These are phyloP conservation scores for Cerceris ruficornis DNA, from an alignment of 2,888 invertebrate genomes.

Conservation along the genomic window DNA sequence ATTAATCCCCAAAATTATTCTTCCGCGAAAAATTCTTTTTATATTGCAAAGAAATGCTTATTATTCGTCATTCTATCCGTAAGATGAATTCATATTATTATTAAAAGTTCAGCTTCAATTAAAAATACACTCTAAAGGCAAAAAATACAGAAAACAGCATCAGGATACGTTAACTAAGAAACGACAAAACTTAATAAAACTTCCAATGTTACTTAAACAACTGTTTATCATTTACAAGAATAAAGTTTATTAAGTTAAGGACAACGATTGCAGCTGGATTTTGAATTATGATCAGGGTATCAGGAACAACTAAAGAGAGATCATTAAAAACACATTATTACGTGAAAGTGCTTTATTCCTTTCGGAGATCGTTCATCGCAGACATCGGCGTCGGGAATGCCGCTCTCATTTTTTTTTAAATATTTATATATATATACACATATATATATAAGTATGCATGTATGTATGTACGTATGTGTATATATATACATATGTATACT, in stretches of 20 bases:
- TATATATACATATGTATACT: constrained; percentile 58
- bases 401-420: constrained; percentile 64
- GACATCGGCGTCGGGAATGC: constrained; percentile 70
- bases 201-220: too few relatives aligned
- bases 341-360: constrained; percentile 72
- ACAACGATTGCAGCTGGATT: neutral
- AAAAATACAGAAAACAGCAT: too few relatives aligned
- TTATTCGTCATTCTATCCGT: too few relatives aligned
- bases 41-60: too few relatives aligned
- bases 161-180: too few relatives aligned
- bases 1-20: too few relatives aligned
- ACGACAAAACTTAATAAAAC: too few relatives aligned
- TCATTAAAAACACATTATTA: constrained; percentile 60
- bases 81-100: too few relatives aligned
- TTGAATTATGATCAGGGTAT: neutral
- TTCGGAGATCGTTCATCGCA: constrained; percentile 70
- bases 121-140: too few relatives aligned
- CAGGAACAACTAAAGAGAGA: constrained; percentile 9
- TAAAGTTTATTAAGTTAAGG: neutral
- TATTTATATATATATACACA: constrained; percentile 54
- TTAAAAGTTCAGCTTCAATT: too few relatives aligned
- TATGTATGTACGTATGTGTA: constrained; percentile 49
- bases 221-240: too few relatives aligned
- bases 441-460: constrained; percentile 11
- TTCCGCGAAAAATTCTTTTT: too few relatives aligned